A percentile compares a stretch with the other conserved stretches of the same genome.
phyloP scores from a whole-genome alignment of 2,888 invertebrate species.

The Molorchus minor region DNA sequence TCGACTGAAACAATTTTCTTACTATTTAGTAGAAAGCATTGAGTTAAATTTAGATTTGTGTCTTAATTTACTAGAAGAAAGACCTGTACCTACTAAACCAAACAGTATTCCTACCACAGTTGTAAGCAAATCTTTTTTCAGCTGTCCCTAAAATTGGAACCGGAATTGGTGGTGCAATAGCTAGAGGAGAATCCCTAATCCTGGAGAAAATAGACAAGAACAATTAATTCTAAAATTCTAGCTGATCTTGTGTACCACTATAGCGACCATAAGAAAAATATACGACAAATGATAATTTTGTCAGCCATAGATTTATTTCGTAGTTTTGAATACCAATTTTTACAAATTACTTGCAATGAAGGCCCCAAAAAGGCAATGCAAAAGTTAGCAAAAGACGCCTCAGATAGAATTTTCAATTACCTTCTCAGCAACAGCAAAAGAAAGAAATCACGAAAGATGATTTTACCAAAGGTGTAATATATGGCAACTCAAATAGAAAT shows the following conservation, averaged over 20 bases:
- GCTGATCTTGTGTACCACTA: slow-evolving; percentile 38
- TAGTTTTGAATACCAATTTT: slow-evolving; percentile 35
- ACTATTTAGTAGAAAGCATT: slow-evolving; percentile 33
- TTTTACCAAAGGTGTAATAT: slow-evolving; percentile 35
- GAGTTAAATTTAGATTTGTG: slow-evolving; percentile 37
- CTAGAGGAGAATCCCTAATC: slow-evolving; percentile 30
- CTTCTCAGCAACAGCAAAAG: slow-evolving; percentile 21
- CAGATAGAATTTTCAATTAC: slow-evolving; percentile 29
- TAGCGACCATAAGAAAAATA: slow-evolving; percentile 33
- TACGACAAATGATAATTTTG: slow-evolving; percentile 32
- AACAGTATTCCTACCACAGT: slow-evolving; percentile 28
- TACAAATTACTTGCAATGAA: slow-evolving; percentile 15
- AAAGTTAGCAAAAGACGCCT: slow-evolving; percentile 28
- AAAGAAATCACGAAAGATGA: slow-evolving; percentile 26
- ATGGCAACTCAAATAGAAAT: slow-evolving; percentile 33
- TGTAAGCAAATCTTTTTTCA: slow-evolving; percentile 24
- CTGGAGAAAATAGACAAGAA: slow-evolving; percentile 38
- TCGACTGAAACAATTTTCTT: slow-evolving; percentile 34
- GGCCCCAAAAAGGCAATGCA: slow-evolving; percentile 30
- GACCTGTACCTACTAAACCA: slow-evolving; percentile 23
- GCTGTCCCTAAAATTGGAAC: slow-evolving; percentile 30
- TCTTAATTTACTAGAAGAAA: slow-evolving; percentile 33
- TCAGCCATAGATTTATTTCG: slow-evolving; percentile 33
- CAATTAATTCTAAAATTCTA: slow-evolving; percentile 32
- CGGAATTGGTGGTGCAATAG: slow-evolving; percentile 27